Evolutionary conservation across 2,888 invertebrate genomes (phyloP).

Genomic region (Nephrotoma flavescens): DNA sequence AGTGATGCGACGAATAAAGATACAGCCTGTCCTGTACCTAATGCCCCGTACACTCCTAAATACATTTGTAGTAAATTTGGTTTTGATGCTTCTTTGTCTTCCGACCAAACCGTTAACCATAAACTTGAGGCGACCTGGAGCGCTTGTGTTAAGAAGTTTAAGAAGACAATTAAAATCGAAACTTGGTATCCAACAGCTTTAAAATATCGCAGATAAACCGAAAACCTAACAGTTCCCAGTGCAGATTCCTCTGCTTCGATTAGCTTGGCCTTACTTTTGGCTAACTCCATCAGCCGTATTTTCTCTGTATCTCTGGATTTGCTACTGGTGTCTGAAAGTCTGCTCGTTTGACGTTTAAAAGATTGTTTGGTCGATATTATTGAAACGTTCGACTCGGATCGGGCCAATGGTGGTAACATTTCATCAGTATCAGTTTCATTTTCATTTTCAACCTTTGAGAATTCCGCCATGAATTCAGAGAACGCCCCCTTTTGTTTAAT

Average conservation of each 20-base stretch:
- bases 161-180: background rate
- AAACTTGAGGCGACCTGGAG: conserved; percentile 5
- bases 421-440: background rate
- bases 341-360: background rate
- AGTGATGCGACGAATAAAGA: conserved; percentile 30
- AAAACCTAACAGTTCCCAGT: conserved; percentile 20
- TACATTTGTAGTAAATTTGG: conserved; percentile 18
- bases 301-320: background rate
- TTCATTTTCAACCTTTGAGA: conserved; percentile 11
- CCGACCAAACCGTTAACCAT: conserved; percentile 17
- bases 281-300: conserved; percentile 11
- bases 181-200: conserved; percentile 6
- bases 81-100: conserved; percentile 11
- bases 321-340: background rate
- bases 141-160: conserved; percentile 3
- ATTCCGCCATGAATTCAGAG: conserved; percentile 21
- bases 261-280: conserved; percentile 19
- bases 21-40: conserved; percentile 26
- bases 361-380: background rate
- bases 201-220: conserved; percentile 10
- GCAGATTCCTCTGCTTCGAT: conserved; percentile 36
- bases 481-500: conserved; percentile 23
- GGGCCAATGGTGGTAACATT: background rate
- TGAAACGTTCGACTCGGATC: background rate
- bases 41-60: conserved; percentile 27